phyloP scores from a whole-genome alignment of 2,888 invertebrate species.

The Agrotis puta region DNA sequence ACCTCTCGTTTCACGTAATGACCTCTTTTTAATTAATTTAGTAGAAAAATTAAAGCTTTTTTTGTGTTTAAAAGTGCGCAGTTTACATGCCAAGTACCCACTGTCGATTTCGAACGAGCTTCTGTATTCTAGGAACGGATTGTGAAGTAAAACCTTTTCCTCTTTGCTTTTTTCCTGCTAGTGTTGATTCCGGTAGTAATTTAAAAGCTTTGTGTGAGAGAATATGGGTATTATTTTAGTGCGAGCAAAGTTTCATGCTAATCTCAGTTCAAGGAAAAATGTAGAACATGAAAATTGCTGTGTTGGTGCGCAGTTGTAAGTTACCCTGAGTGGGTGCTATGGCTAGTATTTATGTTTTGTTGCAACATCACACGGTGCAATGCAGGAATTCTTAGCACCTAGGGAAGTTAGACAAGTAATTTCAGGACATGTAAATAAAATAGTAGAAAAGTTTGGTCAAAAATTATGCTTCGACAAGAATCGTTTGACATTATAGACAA shows the following conservation, averaged over 20 bases:
- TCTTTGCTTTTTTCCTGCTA: constrained; percentile 29
- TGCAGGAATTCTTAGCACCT: constrained; percentile 16
- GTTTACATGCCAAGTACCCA: constrained; percentile 52
- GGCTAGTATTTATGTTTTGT: constrained; percentile 28
- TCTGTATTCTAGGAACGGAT: constrained; percentile 31
- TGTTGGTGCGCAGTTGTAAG: constrained; percentile 40
- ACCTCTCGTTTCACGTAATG: constrained; percentile 57
- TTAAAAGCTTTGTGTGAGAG: constrained; percentile 20
- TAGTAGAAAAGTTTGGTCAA: background rate
- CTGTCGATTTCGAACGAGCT: constrained; percentile 42
- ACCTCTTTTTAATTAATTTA: constrained; percentile 62
- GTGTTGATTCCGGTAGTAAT: constrained; percentile 27
- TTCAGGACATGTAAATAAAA: background rate
- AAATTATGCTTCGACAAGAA: no score
- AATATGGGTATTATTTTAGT: constrained; percentile 18
- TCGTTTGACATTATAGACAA: background rate
- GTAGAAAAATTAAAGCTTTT: constrained; percentile 48
- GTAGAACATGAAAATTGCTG: constrained; percentile 45
- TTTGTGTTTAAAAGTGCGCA: constrained; percentile 45
- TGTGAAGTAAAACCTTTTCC: constrained; percentile 17
- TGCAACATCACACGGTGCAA: constrained; percentile 10
- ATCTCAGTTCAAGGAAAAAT: constrained; percentile 42
- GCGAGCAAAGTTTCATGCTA: constrained; percentile 26
- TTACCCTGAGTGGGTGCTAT: constrained; percentile 26
- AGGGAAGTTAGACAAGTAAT: background rate